Evolutionary conservation across 2,888 invertebrate genomes (phyloP).

Genomic region (Tortrix viridana): DNA sequence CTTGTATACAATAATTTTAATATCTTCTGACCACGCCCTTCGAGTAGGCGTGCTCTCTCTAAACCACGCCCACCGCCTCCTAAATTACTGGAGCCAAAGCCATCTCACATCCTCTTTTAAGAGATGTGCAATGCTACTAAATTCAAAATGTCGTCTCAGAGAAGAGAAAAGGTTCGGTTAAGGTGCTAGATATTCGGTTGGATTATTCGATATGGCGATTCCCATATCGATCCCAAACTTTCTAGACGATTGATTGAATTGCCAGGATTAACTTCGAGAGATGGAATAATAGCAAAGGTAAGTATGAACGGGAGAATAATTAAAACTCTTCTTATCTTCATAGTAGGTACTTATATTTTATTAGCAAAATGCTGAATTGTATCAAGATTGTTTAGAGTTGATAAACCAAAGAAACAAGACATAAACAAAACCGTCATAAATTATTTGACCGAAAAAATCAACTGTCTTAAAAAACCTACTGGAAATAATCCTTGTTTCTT

Average conservation of each 20-base stretch:
- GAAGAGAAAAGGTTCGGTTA: conserved; percentile 47
- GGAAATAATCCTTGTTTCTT: no score
- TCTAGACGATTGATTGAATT: conserved; percentile 79
- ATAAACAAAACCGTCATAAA: no score
- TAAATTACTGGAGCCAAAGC: conserved; percentile 52
- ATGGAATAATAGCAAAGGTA: neutral
- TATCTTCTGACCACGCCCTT: conserved; percentile 62
- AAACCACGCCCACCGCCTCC: conserved; percentile 74
- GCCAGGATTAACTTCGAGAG: conserved; percentile 14
- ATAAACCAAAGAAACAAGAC: no score
- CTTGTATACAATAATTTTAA: conserved; percentile 34
- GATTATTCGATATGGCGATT: conserved; percentile 63
- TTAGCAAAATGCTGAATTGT: no score
- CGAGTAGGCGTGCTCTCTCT: conserved; percentile 63
- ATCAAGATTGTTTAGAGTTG: no score
- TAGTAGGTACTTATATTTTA: conserved; percentile 2
- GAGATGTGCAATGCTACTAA: conserved; percentile 65
- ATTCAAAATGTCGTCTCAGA: conserved; percentile 50
- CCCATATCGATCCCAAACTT: conserved; percentile 78
- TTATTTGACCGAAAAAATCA: no score
- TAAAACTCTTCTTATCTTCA: no score
- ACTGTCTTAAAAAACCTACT: no score
- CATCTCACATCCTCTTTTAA: conserved; percentile 58
- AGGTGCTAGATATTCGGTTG: conserved; percentile 47
- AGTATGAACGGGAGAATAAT: neutral